Base-by-base conservation (phyloP, 2,113 vertebrate genomes). In the Propithecus coquereli region DNA sequence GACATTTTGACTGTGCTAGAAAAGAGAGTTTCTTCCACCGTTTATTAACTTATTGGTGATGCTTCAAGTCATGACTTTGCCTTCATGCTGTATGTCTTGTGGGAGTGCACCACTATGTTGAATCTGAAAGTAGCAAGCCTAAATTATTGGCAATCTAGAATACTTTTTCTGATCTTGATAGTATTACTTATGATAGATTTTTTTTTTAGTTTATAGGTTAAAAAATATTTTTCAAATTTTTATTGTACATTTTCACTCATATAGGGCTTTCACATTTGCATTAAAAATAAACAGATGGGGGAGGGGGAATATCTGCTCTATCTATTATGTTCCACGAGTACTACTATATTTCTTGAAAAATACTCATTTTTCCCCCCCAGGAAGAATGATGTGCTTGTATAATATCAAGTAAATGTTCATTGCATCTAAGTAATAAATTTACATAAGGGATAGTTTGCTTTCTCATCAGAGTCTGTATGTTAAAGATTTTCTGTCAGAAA, bases 401-500 rank as follows among this genome's bases (percentile, higher is more conserved):
- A 97, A 93, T 73, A 74, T 8, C 30, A 90, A 95, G 34, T 92
- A 96, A 96, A 94, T 96, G 43, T 27, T 61, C 65, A 25, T 1
- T 92, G 80, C 20, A 93, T 94, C 61, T 91, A 70, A 93, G 80
- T 96, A 93, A 97, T 95, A 90, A 73, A 98, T 97, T 98, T 97
- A 87, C 85, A 88, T 71, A 96, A 93, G 50, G 34, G 87, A n/a
- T 93, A 93, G 87, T 96, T 97, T 79, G 68, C 71, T 98, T 97
- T 97, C 96, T 95, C 57, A 73, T 93, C 76, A 95, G 65, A 65
- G 81, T 91, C 83, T 86, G 93, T 81, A 80, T 65, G 0, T 68
- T 97, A 98, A 98, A 97, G 97, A 95, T 97, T 97, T 98, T 98
- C 94, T 98, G 95, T 98, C 98, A 97, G 88, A 96, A 97, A 97